Base-by-base conservation (phyloP, 2,888 invertebrate genomes). In the Agrilus cyanescens region DNA sequence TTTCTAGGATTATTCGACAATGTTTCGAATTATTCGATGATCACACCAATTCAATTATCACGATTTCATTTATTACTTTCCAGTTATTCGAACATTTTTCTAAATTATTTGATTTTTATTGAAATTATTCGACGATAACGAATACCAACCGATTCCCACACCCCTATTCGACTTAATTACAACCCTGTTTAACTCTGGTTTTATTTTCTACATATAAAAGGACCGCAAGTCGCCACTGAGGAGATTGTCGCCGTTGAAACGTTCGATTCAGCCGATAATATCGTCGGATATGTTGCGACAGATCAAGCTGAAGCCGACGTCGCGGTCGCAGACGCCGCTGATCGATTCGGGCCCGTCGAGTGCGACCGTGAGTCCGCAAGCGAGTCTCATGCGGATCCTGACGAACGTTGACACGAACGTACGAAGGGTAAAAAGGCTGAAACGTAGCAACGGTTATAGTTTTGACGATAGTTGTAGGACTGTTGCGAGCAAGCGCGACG, bases 261-360 rank as follows among this genome's bases (percentile, higher is more conserved):
- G 49, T n/a, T 36, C 41, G 15, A 50, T 50, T n/a, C 59, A 57
- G 39, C 61, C 62, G 2, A 32, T 53, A 13, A 49, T 61, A 5
- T 54, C 62, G 12, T 52, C 50, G 38, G 63, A 63, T 20, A 57
- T 61, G 52, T 43, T 66, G 40, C 50, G 52, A 31, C 58, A 63
- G 40, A 58, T 65, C 18, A 63, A 60, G 46, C 49, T 65, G 37
- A 51, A 58, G 12, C 61, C 63, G n/a, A 35, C 45, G 7, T 48
- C 57, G 2, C 47, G 57, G 16, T 37, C 48, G 4, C 49, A 50
- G 16, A 52, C 57, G 1, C 53, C 54, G 0, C 48, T 51, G 3
- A 32, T 40, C 5, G 46, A 50, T n/a, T 44, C 49, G 10, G 45
- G 44, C 10, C n/a, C 48, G 12, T 49, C 55, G 13, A 43, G 43